Conservation (phyloP, 2,888 invertebrate genomes). For the Melanchra persicariae region DNA sequence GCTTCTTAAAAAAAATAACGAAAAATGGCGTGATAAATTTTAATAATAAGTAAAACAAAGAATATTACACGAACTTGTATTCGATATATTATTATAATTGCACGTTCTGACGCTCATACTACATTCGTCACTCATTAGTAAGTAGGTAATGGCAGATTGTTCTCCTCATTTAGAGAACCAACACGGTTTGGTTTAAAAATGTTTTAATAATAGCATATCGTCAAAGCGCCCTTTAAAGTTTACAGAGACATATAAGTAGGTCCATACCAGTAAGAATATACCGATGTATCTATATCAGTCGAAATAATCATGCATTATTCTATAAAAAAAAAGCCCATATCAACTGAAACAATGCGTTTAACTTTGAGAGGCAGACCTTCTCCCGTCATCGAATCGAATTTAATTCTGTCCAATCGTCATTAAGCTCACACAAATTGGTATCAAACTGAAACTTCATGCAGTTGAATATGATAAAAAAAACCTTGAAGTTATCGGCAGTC, state of each 20-base stretch:
- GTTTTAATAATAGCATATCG: too few relatives aligned
- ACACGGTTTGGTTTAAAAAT: neutral
- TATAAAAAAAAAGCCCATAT: neutral
- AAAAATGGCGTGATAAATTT: slow-evolving; percentile 9
- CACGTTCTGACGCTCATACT: neutral
- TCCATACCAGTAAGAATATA: slow-evolving; percentile 3
- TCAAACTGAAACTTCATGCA: neutral
- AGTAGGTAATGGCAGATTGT: slow-evolving; percentile 13
- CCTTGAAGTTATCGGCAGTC: neutral
- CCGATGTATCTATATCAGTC: neutral
- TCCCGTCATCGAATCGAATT: neutral
- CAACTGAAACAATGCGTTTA: slow-evolving; percentile 8
- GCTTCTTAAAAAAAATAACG: slow-evolving; percentile 1
- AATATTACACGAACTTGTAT: slow-evolving; percentile 12
- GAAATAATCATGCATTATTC: slow-evolving; percentile 9
- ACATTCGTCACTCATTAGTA: slow-evolving; percentile 5
- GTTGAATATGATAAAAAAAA: neutral
- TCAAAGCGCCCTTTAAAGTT: slow-evolving; percentile 3
- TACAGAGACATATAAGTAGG: neutral
- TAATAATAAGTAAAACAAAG: slow-evolving; percentile 17
- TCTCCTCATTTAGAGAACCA: slow-evolving; percentile 43
- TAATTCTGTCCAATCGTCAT: neutral
- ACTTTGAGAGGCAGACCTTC: neutral
- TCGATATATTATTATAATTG: neutral
- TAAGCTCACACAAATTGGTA: neutral